Conservation (phyloP, 2,113 vertebrate genomes). For the Lampris megalopsis region DNA sequence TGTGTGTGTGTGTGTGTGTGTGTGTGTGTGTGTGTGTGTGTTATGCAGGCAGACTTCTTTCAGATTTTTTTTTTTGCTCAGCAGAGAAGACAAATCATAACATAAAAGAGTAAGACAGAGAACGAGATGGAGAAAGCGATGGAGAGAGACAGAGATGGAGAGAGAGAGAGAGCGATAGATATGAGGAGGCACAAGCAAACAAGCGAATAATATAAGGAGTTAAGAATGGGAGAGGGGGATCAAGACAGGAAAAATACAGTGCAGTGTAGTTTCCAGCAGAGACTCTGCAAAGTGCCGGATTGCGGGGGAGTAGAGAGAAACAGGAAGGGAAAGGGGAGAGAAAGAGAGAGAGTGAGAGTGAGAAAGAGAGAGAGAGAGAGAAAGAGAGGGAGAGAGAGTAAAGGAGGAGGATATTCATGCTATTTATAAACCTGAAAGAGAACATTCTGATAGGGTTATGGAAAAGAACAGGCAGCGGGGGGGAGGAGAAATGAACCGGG, state of each 20-base stretch:
- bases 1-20: not conserved
- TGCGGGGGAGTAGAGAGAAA: conserved; percentile 55
- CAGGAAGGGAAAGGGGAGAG: conserved; percentile 42
- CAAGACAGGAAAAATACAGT: conserved; percentile 1
- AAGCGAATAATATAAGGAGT: not conserved
- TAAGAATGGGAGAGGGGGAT: conserved; percentile 4
- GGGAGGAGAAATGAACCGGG: conserved; percentile 15
- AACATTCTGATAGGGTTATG: conserved; percentile 62
- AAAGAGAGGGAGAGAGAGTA: conserved; percentile 27
- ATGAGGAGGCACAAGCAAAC: not conserved
- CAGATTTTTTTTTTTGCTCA: not conserved
- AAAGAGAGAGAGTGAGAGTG: conserved; percentile 15
- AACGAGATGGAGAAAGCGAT: not conserved
- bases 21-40: not conserved
- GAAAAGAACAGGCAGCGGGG: conserved; percentile 49
- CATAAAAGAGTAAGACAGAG: not conserved
- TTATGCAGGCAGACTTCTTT: too few relatives aligned
- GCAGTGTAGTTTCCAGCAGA: conserved; percentile 46
- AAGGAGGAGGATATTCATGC: conserved; percentile 50
- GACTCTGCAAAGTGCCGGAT: conserved; percentile 54
- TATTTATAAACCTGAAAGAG: conserved; percentile 76
- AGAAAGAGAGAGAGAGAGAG: conserved; percentile 36
- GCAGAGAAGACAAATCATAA: conserved; percentile 1
- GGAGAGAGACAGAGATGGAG: not conserved
- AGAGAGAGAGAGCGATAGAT: not conserved